Evolutionary conservation across 2,797 vertebrate species (phyloP).

Genomic region (Sebastolobus alascanus): DNA sequence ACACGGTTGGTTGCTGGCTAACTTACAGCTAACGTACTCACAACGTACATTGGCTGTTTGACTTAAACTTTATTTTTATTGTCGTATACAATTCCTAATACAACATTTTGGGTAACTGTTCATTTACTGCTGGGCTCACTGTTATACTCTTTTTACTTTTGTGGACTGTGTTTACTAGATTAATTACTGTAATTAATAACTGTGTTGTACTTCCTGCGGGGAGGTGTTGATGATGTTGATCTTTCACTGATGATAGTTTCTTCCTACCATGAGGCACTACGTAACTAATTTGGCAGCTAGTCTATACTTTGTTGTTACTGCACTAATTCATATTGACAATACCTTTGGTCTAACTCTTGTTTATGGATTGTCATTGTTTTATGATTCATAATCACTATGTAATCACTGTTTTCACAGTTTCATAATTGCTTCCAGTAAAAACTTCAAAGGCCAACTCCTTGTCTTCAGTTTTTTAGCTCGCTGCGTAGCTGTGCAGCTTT

Average conservation of each 20-base stretch:
- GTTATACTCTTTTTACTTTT: neutral
- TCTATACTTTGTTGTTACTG: neutral
- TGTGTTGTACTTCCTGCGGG: neutral
- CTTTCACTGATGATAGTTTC: neutral
- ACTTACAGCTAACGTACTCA: neutral
- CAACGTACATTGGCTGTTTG: neutral
- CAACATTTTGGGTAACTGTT: neutral
- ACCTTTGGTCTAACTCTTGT: neutral
- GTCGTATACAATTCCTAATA: neutral
- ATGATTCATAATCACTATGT: neutral
- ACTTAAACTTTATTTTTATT: neutral
- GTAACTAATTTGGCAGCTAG: neutral
- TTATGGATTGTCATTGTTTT: neutral
- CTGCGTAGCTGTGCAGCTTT: neutral
- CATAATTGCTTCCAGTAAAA: neutral
- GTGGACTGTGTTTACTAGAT: neutral
- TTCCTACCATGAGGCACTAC: neutral
- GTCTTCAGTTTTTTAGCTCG: neutral
- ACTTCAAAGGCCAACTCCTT: neutral
- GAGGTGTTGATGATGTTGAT: neutral
- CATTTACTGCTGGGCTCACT: neutral
- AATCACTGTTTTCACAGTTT: neutral
- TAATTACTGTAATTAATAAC: neutral
- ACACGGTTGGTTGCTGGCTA: neutral
- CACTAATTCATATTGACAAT: neutral